These are phyloP conservation scores for Heteropelma amictum DNA, from an alignment of 2,888 invertebrate species.

Conservation along the genomic window DNA sequence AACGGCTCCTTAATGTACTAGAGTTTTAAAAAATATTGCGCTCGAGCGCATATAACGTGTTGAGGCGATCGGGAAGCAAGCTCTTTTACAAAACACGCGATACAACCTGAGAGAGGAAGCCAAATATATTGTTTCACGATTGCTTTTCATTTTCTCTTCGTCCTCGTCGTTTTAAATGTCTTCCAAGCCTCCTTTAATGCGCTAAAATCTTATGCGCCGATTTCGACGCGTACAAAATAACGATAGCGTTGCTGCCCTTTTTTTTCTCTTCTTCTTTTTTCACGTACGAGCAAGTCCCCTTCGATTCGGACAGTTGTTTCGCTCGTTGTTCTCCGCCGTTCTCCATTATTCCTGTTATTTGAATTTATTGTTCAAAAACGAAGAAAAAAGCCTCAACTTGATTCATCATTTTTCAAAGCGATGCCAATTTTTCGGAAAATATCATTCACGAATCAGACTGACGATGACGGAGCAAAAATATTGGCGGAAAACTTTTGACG, in stretches of 20 bases:
- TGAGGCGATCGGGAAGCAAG: conserved; percentile 23
- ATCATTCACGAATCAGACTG: no score
- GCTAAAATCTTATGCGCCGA: conserved; percentile 34
- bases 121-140: background rate
- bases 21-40: conserved; percentile 42
- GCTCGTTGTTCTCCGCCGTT: background rate
- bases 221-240: conserved; percentile 62
- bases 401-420: no score
- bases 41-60: conserved; percentile 1
- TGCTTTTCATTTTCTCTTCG: background rate
- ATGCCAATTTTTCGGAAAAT: no score
- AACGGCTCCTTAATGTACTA: conserved; percentile 15
- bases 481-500: no score
- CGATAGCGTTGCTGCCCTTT: conserved; percentile 61
- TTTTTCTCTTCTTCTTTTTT: conserved; percentile 36
- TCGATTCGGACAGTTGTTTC: background rate
- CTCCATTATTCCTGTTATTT: background rate
- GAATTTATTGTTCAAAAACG: no score
- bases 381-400: no score
- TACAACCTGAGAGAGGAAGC: conserved; percentile 31
- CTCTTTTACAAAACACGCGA: background rate
- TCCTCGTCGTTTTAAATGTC: background rate
- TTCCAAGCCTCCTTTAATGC: conserved; percentile 1
- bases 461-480: no score
- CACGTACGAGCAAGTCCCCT: background rate